Conservation (phyloP, 2,113 vertebrate genomes). For the Pluvialis apricaria region DNA sequence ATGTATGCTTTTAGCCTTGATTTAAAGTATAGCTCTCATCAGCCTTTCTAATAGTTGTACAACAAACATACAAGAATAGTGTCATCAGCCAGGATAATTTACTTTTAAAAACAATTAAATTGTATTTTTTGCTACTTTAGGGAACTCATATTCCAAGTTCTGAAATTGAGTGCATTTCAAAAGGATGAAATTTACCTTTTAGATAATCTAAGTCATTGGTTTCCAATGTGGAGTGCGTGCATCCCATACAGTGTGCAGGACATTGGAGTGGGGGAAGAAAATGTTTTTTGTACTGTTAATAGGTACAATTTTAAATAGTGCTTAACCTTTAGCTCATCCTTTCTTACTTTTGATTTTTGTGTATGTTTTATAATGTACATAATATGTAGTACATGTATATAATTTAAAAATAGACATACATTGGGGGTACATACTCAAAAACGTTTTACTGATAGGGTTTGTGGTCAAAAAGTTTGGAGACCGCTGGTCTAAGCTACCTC, state of each 20-base stretch:
- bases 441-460: background rate
- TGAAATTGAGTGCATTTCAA: background rate
- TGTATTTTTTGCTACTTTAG: background rate
- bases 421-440: background rate
- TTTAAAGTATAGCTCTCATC: background rate
- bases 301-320: background rate
- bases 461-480: background rate
- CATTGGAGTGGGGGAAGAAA: background rate
- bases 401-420: background rate
- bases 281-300: background rate
- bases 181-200: background rate
- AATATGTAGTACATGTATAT: background rate
- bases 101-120: background rate
- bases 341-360: background rate
- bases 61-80: background rate
- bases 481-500: background rate
- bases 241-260: background rate
- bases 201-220: background rate
- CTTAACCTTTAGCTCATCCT: background rate
- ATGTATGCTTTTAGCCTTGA: background rate
- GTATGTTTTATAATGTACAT: background rate
- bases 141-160: background rate
- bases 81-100: background rate
- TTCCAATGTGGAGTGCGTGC: rapidly evolving
- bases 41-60: background rate